Conservation (phyloP, 2,113 vertebrate species). For the Ginglymostoma cirratum region DNA sequence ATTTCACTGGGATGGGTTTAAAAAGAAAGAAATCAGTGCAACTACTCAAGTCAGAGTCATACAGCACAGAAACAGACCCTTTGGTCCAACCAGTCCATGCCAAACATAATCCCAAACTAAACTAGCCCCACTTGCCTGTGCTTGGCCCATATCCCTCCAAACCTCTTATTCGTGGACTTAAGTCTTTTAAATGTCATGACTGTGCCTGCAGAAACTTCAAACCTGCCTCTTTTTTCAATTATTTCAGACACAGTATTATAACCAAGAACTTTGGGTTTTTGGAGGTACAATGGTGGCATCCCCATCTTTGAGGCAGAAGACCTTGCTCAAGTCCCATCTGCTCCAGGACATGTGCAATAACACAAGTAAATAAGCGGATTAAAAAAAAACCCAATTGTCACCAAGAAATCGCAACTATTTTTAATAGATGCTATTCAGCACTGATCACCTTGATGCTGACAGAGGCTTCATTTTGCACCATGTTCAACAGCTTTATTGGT, state of each 20-base stretch:
- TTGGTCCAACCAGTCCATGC: too few species aligned
- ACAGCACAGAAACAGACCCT: too few species aligned
- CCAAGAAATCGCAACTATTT: not conserved
- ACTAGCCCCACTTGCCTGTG: too few species aligned
- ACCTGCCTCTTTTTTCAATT: not conserved
- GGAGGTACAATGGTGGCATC: too few species aligned
- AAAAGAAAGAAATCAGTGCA: not conserved
- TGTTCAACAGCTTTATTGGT: not conserved
- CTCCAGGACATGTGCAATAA: too few species aligned
- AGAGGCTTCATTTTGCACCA: not conserved
- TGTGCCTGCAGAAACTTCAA: not conserved
- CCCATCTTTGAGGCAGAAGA: too few species aligned
- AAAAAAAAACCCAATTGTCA: not conserved
- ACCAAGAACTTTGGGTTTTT: not conserved
- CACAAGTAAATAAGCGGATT: too few species aligned
- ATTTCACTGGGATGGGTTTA: not conserved
- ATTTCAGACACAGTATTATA: not conserved
- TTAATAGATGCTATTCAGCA: not conserved
- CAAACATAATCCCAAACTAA: too few species aligned
- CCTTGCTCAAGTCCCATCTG: too few species aligned
- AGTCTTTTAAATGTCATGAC: not conserved
- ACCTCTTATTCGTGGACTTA: too few species aligned
- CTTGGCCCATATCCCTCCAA: too few species aligned
- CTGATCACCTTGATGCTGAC: not conserved
- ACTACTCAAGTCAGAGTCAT: not conserved